These are phyloP conservation scores for Neodiprion fabricii DNA, from an alignment of 1,140 invertebrate genomes.

Conservation along the genomic window DNA sequence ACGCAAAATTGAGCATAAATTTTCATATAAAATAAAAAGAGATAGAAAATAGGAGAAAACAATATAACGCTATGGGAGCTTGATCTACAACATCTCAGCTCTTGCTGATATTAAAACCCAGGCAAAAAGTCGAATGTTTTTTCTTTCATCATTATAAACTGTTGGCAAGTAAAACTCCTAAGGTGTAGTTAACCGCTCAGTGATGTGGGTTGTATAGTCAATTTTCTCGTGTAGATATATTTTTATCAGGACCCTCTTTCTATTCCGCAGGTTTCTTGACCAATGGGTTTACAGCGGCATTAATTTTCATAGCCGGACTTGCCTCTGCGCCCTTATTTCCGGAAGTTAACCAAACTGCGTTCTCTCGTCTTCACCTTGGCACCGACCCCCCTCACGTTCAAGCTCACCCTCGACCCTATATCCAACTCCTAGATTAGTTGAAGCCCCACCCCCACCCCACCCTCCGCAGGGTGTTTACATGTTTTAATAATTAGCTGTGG, in stretches of 20 bases:
- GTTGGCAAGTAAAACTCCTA: no score
- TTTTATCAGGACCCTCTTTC: neutral
- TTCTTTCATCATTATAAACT: no score
- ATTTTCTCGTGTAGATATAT: no score
- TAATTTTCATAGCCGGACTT: slow-evolving; percentile 10
- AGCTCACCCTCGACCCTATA: slow-evolving; percentile 1
- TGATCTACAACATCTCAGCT: no score
- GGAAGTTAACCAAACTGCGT: neutral
- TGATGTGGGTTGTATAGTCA: no score
- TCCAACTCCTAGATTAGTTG: slow-evolving; percentile 2
- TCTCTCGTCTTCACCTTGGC: neutral
- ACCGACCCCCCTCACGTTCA: neutral
- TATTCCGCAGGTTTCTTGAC: neutral
- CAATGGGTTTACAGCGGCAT: neutral
- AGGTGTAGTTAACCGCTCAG: no score
- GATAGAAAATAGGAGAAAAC: no score
- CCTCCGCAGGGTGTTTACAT: slow-evolving; percentile 12
- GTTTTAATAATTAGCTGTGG: slow-evolving; percentile 13
- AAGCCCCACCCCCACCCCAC: slow-evolving; percentile 5
- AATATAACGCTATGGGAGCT: no score
- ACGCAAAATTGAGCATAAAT: no score
- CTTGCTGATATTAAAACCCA: no score
- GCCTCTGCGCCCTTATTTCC: neutral
- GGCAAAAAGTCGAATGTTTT: no score
- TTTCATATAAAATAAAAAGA: no score